These are phyloP conservation scores for Isoperla grammatica DNA, from an alignment of 2,888 invertebrate species.

Conservation along the genomic window DNA sequence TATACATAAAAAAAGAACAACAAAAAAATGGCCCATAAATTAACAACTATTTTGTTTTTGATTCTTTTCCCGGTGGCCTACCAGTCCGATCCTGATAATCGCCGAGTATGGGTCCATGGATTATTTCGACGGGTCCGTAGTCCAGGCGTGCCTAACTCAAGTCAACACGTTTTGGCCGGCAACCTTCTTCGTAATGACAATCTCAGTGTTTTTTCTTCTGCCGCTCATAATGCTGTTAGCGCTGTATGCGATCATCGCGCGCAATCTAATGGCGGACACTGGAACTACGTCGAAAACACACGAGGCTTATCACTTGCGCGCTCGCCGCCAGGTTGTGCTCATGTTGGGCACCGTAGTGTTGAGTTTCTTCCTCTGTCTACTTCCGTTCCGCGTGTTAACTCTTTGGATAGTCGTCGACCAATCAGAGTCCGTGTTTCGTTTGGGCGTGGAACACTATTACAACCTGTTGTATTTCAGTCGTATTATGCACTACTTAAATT, in stretches of 20 bases:
- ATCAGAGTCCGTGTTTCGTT: constrained; percentile 57
- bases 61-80: constrained; percentile 2
- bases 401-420: constrained; percentile 77
- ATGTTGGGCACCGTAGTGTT: constrained; percentile 84
- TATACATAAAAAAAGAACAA: too few relatives aligned
- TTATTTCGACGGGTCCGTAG: constrained; percentile 63
- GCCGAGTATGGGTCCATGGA: constrained; percentile 64
- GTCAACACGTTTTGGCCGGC: constrained; percentile 70
- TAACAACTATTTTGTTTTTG: constrained; percentile 16
- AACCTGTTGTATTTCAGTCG: constrained; percentile 77
- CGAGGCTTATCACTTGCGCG: constrained; percentile 63
- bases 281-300: constrained; percentile 51
- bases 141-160: constrained; percentile 72
- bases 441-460: constrained; percentile 75
- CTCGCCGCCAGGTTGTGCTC: constrained; percentile 74
- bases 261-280: constrained; percentile 61
- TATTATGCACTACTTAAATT: constrained; percentile 83
- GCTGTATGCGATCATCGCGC: constrained; percentile 78
- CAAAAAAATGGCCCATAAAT: not conserved
- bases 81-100: constrained; percentile 43
- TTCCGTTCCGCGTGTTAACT: constrained; percentile 79
- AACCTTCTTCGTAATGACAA: constrained; percentile 70
- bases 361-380: constrained; percentile 81
- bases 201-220: constrained; percentile 71
- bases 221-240: constrained; percentile 74